Evolutionary conservation across 1,140 invertebrate genomes (phyloP), one percentile per base, ranked within the genome.

Genomic region (Metopolophium dirhodum): DNA sequence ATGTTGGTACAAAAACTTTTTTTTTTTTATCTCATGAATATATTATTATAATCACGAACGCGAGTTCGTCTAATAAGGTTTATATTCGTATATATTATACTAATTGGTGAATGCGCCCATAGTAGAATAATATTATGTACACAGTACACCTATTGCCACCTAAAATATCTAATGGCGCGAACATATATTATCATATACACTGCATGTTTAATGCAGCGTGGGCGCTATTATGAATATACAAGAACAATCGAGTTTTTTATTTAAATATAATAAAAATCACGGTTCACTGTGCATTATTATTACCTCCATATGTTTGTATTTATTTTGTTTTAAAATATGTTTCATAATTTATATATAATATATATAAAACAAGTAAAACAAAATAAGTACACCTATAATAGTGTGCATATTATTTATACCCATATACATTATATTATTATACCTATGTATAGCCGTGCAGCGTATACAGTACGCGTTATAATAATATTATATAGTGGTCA

Each of bases 401-500:
- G 20, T 83, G 37, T 37, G n/a, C 30, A n/a, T 77, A 77, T 77
- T n/a, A n/a, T 77, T 11, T n/a, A n/a, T n/a, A 77, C 3, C 14
- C 30, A n/a, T 77, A n/a, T 3, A 83, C 2, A 37, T 37, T 82
- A 82, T 20, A 51, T 35, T 41, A 41, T 41, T 41, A 35, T 35
- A 41, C 22, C 8, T 82, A 37, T 61, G 30, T 61, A 41, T 41
- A 61, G n/a, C n/a, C 61, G 6, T n/a, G 14, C 61, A 77, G 61
- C 18, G 61, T 77, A n/a, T 35, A 77, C n/a, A 77, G 61, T 77
- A 68, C 14, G 14, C 30, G 9, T 61, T 61, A 61, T 61, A 14
- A 68, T 68, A 68, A n/a, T 77, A 54, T 54, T 54, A 54, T 51
- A 61, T n/a, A 83, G 82, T 83, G 82, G 82, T 83, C 82, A 83